These are phyloP conservation scores for Lacanobia oleracea DNA, from an alignment of 2,888 invertebrate genomes.

Conservation along the genomic window DNA sequence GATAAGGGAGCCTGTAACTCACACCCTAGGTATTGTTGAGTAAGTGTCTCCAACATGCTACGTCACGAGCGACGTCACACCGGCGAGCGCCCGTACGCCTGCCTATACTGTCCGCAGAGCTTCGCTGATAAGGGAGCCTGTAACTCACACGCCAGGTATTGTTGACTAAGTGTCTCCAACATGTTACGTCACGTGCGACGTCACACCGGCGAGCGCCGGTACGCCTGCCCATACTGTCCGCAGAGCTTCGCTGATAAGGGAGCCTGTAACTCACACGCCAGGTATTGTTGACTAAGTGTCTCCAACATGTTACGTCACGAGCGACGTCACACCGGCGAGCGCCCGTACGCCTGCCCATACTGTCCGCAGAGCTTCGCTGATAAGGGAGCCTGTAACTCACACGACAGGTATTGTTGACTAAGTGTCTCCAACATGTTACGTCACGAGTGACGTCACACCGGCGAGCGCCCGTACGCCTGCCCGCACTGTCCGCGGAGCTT, in stretches of 20 bases:
- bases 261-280: conserved; percentile 88
- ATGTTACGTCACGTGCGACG: conserved; percentile 90
- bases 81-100: conserved; percentile 90
- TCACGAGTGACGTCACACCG: conserved; percentile 90
- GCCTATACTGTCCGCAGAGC: conserved; percentile 87
- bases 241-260: conserved; percentile 91
- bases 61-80: conserved; percentile 91
- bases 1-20: conserved; percentile 91
- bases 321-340: conserved; percentile 90
- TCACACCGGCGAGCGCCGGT: conserved; percentile 91
- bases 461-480: conserved; percentile 90
- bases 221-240: conserved; percentile 88
- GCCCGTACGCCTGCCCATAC: conserved; percentile 89
- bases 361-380: conserved; percentile 90
- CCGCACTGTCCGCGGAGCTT: conserved; percentile 88
- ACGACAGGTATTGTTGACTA: conserved; percentile 87
- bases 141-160: conserved; percentile 87
- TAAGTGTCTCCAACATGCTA: conserved; percentile 91
- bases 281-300: no score
- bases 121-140: conserved; percentile 91
- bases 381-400: conserved; percentile 90
- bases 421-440: conserved; percentile 91
- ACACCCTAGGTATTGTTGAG: conserved; percentile 87
- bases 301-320: conserved; percentile 91
- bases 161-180: no score